A percentile compares a stretch with the other conserved stretches of the same genome.
phyloP scores from a whole-genome alignment of 2,797 vertebrate species.

The Mallotus villosus region DNA sequence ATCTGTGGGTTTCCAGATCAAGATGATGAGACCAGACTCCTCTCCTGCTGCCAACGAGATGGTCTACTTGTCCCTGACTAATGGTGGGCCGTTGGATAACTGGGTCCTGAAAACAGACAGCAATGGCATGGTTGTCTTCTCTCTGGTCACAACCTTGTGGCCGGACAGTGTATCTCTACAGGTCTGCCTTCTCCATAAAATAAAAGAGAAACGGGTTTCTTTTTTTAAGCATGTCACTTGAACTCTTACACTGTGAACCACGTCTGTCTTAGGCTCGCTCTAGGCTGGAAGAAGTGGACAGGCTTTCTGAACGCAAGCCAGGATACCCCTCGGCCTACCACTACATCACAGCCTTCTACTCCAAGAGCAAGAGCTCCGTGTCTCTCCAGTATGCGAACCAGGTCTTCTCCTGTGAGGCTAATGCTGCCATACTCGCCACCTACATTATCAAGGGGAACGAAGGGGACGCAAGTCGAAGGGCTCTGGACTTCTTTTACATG shows the following conservation, averaged over 20 bases:
- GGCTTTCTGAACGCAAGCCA: slow-evolving; percentile 9
- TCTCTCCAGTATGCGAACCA: slow-evolving; percentile 62
- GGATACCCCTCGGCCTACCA: slow-evolving; percentile 43
- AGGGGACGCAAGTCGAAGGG: slow-evolving; percentile 51
- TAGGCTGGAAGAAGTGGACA: background rate
- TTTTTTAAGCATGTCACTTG: background rate
- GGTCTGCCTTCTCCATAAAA: slow-evolving; percentile 60
- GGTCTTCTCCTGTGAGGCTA: slow-evolving; percentile 68
- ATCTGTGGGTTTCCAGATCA: slow-evolving; percentile 68
- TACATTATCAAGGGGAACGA: slow-evolving; percentile 76
- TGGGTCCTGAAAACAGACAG: slow-evolving; percentile 70
- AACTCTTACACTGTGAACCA: too few species aligned
- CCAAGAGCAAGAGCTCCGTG: slow-evolving; percentile 80
- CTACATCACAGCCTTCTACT: slow-evolving; percentile 69
- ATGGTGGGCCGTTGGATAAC: slow-evolving; percentile 17
- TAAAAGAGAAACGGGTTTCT: background rate
- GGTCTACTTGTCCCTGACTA: slow-evolving; percentile 60
- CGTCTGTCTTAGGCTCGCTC: background rate
- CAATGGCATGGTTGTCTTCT: slow-evolving; percentile 73
- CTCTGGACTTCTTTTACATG: slow-evolving; percentile 77
- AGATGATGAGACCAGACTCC: slow-evolving; percentile 62
- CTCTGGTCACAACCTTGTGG: slow-evolving; percentile 75
- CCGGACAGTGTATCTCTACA: slow-evolving; percentile 50
- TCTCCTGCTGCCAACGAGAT: slow-evolving; percentile 65
- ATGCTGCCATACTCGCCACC: slow-evolving; percentile 45